Conservation (phyloP, 2,113 vertebrate species). For the Caloenas nicobarica region DNA sequence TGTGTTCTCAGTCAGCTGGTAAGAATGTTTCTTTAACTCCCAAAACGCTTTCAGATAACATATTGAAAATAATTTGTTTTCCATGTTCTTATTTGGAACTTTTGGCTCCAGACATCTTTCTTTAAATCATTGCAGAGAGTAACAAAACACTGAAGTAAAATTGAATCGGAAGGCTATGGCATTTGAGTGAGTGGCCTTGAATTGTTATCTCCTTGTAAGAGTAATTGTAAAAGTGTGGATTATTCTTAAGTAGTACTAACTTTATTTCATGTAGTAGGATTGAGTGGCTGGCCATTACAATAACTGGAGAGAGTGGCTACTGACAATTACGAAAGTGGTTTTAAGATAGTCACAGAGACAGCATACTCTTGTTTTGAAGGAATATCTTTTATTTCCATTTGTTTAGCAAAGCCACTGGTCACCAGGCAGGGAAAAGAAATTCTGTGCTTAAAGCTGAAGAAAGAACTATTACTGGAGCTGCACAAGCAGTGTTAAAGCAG, state of each 20-base stretch:
- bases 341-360: background rate
- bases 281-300: background rate
- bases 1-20: slow-evolving; percentile 97
- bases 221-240: background rate
- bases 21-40: slow-evolving; percentile 69
- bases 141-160: background rate
- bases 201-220: background rate
- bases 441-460: background rate
- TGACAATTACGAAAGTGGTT: background rate
- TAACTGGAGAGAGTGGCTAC: background rate
- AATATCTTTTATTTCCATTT: background rate
- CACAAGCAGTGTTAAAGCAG: background rate
- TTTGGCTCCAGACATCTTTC: background rate
- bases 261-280: background rate
- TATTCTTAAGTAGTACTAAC: background rate
- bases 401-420: background rate
- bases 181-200: background rate
- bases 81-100: background rate
- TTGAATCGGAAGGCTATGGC: background rate
- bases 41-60: background rate
- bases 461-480: background rate
- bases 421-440: background rate
- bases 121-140: background rate
- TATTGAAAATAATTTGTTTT: background rate
- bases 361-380: background rate